Evolutionary conservation across 2,888 invertebrate genomes (phyloP), one percentile per base, ranked within the genome.

Genomic region (Aethes cnicana): DNA sequence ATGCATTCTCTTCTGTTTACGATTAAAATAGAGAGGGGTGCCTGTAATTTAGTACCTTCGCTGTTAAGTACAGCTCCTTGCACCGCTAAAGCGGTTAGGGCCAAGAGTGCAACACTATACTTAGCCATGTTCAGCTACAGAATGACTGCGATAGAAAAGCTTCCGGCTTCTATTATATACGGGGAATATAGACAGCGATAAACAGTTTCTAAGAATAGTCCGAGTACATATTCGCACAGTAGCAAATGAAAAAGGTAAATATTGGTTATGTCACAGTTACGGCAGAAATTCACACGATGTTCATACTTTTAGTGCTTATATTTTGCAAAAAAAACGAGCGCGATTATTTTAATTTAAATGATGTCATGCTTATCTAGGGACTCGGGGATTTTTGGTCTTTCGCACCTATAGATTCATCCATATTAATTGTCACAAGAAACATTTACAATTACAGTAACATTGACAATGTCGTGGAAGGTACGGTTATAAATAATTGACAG

Each of bases 161-260:
- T 26, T 12, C 47, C 49, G 35, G 30, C 50, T 61, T 44, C 41
- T 62, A 64, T 70, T 80, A 72, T 83, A 83, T 83, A 83, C 48
- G 20, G 11, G 20, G 23, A 23, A 59, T 58, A 61, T 56, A n/a
- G n/a, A 61, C 63, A 61, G 66, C 64, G 46, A 47, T 54, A 44
- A 53, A 55, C 41, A 47, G 57, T 53, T 82, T 82, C 84, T 63
- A 61, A 75, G 81, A 82, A 83, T 74, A 70, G 64, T 55, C 5
- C 18, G 21, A 60, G 57, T 59, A 43, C 55, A 64, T 61, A 63
- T 54, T 36, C 26, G 14, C n/a, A 33, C 30, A 35, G 48, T 6
- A 47, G 59, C 62, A 59, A 74, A 75, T 71, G 66, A 67, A 57
- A 65, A 69, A 61, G 52, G 62, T 60, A 74, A 77, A 77, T 56